Evolutionary conservation across 2,113 vertebrate genomes (phyloP).

Genomic region (Corvus moneduloides): DNA sequence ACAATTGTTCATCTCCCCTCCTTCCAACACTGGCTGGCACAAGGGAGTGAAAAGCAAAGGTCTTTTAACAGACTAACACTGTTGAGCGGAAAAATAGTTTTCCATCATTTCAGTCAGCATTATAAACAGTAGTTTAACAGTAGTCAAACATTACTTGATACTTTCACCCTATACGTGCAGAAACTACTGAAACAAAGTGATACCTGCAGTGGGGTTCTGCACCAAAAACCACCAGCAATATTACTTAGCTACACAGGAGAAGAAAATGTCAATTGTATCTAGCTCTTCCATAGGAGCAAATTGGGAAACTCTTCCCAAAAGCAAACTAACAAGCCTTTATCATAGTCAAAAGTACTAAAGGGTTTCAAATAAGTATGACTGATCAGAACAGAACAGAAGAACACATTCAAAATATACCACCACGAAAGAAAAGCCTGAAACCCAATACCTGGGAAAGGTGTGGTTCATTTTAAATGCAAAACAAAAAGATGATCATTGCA

Average conservation of each 20-base stretch:
- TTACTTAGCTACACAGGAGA: background rate
- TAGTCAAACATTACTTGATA: background rate
- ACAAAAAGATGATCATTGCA: background rate
- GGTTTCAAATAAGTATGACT: background rate
- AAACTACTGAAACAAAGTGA: background rate
- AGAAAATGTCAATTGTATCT: background rate
- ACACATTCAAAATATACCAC: background rate
- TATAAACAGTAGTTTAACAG: background rate
- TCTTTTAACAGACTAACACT: background rate
- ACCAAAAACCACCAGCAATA: background rate
- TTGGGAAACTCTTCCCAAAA: background rate
- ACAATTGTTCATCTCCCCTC: background rate
- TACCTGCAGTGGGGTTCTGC: background rate
- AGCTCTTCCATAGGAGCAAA: background rate
- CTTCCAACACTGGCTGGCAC: background rate
- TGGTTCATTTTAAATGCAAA: constrained; percentile 38
- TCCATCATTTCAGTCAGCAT: background rate
- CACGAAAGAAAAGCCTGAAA: background rate
- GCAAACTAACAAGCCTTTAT: background rate
- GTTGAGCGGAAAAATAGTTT: background rate
- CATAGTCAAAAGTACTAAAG: background rate
- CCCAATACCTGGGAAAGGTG: background rate
- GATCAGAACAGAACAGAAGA: background rate
- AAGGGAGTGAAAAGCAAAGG: background rate
- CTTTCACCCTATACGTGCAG: accelerated